Conservation (phyloP, 1,140 invertebrate species). For the Papilio xuthus region DNA sequence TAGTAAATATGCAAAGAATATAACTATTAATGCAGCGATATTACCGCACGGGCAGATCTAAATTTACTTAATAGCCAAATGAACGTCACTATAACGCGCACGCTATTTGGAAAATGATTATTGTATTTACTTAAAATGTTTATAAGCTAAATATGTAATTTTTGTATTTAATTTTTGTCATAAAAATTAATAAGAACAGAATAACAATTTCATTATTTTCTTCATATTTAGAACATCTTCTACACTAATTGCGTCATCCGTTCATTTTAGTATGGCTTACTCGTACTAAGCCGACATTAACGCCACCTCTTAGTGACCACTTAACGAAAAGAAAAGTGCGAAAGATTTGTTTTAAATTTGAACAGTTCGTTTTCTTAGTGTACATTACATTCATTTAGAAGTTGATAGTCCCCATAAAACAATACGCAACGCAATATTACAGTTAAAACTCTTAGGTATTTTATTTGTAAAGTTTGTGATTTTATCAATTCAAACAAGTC, state of each 20-base stretch:
- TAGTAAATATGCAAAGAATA: slow-evolving; percentile 4
- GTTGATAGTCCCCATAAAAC: no score
- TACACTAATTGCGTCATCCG: no score
- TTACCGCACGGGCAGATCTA: neutral
- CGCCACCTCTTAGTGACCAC: no score
- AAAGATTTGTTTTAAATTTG: no score
- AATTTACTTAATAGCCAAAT: slow-evolving; percentile 19
- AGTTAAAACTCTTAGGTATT: neutral
- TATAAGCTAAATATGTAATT: neutral
- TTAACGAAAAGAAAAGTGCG: no score
- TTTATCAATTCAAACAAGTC: neutral
- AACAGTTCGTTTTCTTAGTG: no score
- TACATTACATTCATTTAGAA: no score
- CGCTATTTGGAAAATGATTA: slow-evolving; percentile 16
- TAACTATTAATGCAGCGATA: slow-evolving; percentile 2
- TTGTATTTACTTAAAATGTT: slow-evolving; percentile 4
- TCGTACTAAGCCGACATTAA: no score
- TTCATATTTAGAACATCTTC: no score
- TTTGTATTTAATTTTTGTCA: neutral
- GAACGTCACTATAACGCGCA: neutral
- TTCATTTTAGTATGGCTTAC: no score
- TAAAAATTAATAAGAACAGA: neutral
- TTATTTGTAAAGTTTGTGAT: neutral
- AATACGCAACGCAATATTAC: neutral
- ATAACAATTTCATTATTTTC: no score